Base-by-base conservation (phyloP, 2,888 invertebrate species). In the Metalampra italica region DNA sequence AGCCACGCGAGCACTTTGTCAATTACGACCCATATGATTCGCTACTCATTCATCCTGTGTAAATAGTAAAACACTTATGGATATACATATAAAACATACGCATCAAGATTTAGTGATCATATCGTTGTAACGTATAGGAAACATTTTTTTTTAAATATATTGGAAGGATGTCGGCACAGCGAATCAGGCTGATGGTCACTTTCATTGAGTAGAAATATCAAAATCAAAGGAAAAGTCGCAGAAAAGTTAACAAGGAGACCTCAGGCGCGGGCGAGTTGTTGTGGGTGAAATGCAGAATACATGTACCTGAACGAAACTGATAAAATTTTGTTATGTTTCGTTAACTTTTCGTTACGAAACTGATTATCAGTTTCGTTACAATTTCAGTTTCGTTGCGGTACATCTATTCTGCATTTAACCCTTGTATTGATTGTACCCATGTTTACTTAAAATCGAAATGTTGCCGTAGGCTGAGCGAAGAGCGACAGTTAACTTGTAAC, bases 401-500 rank as follows among this genome's bases (percentile, higher is more conserved):
- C n/a, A n/a, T n/a, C n/a, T n/a, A n/a, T n/a, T n/a, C n/a, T n/a
- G n/a, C n/a, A n/a, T n/a, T n/a, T n/a, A n/a, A n/a, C n/a, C n/a
- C n/a, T n/a, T n/a, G n/a, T n/a, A n/a, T n/a, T n/a, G n/a, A 52
- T 61, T 67, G 62, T 73, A 72, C 74, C 76, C 75, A 66, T 77
- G 76, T 78, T 75, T 75, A 71, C 70, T 77, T 75, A 71, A 77
- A 3, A 80, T 75, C 73, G 71, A 78, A 82, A 79, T 81, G 76
- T 74, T 52, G 65, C 67, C 71, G 62, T 68, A 67, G 67, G 70
- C 64, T 68, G 64, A 64, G 64, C 72, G 73, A 75, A 74, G 73
- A 74, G 68, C 71, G 41, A 41, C 77, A 74, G 80, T 83, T 79
- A 78, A 82, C 79, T 84, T 80, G 75, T 78, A 82, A 84, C 78